Conservation (phyloP, 2,797 vertebrate genomes). For the Spea hammondii region DNA sequence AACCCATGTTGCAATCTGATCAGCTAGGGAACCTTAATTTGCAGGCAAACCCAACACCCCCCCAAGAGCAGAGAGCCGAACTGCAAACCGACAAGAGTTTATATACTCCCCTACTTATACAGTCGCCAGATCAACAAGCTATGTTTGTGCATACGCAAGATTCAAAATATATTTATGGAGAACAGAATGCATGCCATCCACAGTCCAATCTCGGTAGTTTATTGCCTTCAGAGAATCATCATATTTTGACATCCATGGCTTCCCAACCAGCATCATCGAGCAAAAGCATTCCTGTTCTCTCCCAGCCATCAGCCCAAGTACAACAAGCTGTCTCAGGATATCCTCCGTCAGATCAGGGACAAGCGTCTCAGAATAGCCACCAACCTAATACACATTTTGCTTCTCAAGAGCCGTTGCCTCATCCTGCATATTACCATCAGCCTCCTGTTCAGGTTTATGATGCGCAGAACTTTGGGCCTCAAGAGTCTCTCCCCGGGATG, state of each 20-base stretch:
- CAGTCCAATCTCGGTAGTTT: background rate
- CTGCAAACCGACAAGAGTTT: background rate
- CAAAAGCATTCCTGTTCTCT: slow-evolving; percentile 31
- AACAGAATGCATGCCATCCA: slow-evolving; percentile 42
- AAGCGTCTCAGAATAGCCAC: background rate
- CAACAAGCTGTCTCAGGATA: slow-evolving; percentile 11
- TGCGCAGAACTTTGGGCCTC: background rate
- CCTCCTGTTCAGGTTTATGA: slow-evolving; percentile 26
- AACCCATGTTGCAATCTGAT: slow-evolving; percentile 36
- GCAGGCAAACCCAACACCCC: slow-evolving; percentile 25
- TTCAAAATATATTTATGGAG: slow-evolving; percentile 18
- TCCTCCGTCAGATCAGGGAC: slow-evolving; percentile 6
- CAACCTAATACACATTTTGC: slow-evolving; percentile 12
- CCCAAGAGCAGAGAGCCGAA: slow-evolving; percentile 26
- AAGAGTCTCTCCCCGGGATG: background rate
- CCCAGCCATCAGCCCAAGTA: slow-evolving; percentile 21
- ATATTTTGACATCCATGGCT: background rate
- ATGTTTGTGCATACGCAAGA: slow-evolving; percentile 27
- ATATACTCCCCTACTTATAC: slow-evolving; percentile 14
- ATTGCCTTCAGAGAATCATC: slow-evolving; percentile 6
- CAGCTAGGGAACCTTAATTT: slow-evolving; percentile 32
- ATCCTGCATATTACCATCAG: background rate
- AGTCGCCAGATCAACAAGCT: slow-evolving; percentile 37
- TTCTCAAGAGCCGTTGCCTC: slow-evolving; percentile 28
- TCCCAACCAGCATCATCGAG: background rate